Evolutionary conservation across 2,888 invertebrate genomes (phyloP).

Genomic region (Tetheella fluctuosa): DNA sequence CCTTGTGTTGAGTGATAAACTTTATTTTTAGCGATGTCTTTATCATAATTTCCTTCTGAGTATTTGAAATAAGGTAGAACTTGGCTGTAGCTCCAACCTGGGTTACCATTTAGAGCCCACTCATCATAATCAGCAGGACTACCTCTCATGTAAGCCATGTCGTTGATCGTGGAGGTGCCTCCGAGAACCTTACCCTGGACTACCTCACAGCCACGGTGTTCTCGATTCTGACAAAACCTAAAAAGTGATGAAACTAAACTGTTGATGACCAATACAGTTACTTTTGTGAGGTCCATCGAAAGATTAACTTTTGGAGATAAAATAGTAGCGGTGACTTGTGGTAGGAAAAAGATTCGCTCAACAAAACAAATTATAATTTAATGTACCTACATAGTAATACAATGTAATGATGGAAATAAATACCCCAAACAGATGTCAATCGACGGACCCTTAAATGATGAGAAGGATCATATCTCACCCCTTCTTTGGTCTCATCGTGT

Average conservation of each 20-base stretch:
- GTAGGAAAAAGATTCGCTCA: too few relatives aligned
- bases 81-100: conserved; percentile 72
- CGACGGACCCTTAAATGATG: conserved; percentile 30
- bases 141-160: conserved; percentile 78
- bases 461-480: conserved; percentile 53
- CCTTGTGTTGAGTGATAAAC: conserved; percentile 75
- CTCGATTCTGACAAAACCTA: conserved; percentile 74
- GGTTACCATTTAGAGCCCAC: conserved; percentile 73
- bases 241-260: conserved; percentile 47
- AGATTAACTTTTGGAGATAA: conserved; percentile 24
- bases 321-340: too few relatives aligned
- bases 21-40: conserved; percentile 73
- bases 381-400: too few relatives aligned
- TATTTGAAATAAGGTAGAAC: conserved; percentile 76
- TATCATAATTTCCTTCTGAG: conserved; percentile 79
- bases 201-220: conserved; percentile 65
- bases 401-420: neutral
- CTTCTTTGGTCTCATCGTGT: conserved; percentile 71
- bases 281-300: conserved; percentile 28
- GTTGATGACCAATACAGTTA: conserved; percentile 46
- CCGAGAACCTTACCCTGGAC: conserved; percentile 75
- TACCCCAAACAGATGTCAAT: conserved; percentile 17
- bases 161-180: conserved; percentile 74
- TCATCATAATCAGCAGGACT: conserved; percentile 78
- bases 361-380: too few relatives aligned